phyloP scores from a whole-genome alignment of 2,797 vertebrate genomes.

The Graptemys geographica region DNA sequence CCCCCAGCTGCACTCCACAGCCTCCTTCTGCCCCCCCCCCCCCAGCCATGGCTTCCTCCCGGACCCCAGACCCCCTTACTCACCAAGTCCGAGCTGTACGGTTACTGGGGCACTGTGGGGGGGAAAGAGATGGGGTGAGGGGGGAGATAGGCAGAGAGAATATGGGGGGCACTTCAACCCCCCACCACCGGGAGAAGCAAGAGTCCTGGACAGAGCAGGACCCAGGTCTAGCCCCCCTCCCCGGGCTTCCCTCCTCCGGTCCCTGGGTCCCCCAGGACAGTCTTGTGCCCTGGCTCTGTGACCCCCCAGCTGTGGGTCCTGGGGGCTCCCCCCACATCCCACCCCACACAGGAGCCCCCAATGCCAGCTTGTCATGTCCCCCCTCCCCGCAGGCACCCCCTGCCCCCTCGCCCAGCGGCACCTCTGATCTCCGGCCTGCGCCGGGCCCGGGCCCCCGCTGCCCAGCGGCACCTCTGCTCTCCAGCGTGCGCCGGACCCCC shows the following conservation, averaged over 20 bases:
- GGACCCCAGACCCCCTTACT: background rate
- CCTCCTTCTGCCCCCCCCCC: background rate
- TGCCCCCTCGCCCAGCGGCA: slow-evolving; percentile 44
- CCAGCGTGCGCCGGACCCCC: no score
- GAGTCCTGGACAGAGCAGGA: background rate
- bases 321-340: background rate
- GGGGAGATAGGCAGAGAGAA: no score
- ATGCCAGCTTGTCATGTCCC: background rate
- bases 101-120: background rate
- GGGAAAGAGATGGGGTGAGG: background rate
- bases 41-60: no score
- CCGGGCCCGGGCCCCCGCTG: no score
- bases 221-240: background rate
- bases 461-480: background rate
- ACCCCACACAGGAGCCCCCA: background rate
- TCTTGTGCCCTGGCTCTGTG: background rate
- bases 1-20: background rate
- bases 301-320: background rate
- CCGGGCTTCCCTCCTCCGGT: no score
- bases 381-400: background rate
- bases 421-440: slow-evolving; percentile 90
- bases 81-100: background rate
- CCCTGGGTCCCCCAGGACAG: background rate
- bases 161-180: background rate
- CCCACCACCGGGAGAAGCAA: background rate